These are phyloP conservation scores for Malurus elegans DNA, from an alignment of 2,113 vertebrate genomes.

Conservation along the genomic window DNA sequence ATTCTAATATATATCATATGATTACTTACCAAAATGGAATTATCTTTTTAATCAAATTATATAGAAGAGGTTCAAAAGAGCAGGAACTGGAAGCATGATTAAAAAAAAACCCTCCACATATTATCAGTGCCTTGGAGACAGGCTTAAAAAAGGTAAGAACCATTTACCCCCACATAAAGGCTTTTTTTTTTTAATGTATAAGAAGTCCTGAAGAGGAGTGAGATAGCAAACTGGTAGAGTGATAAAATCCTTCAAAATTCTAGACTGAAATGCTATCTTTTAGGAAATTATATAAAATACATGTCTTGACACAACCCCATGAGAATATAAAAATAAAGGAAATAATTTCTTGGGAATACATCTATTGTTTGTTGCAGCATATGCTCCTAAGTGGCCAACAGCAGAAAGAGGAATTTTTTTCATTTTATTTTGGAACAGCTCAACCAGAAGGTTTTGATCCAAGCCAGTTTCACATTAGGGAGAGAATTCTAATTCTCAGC, in stretches of 20 bases:
- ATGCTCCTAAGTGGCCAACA: background rate
- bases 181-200: background rate
- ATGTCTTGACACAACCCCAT: background rate
- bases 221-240: background rate
- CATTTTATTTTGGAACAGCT: background rate
- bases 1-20: background rate
- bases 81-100: background rate
- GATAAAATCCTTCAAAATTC: background rate
- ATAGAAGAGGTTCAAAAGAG: background rate
- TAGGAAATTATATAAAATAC: background rate
- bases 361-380: background rate
- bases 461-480: background rate
- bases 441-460: background rate
- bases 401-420: background rate
- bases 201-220: background rate
- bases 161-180: background rate
- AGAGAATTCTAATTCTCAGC: background rate
- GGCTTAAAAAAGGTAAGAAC: background rate
- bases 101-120: background rate
- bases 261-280: background rate
- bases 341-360: background rate
- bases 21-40: background rate
- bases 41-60: slow-evolving; percentile 1
- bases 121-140: background rate
- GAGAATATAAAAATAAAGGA: background rate